Percentiles rank a stretch among this genome's conserved stretches.
Conservation (phyloP, 2,113 vertebrate genomes). For the Chelonoidis abingdonii region DNA sequence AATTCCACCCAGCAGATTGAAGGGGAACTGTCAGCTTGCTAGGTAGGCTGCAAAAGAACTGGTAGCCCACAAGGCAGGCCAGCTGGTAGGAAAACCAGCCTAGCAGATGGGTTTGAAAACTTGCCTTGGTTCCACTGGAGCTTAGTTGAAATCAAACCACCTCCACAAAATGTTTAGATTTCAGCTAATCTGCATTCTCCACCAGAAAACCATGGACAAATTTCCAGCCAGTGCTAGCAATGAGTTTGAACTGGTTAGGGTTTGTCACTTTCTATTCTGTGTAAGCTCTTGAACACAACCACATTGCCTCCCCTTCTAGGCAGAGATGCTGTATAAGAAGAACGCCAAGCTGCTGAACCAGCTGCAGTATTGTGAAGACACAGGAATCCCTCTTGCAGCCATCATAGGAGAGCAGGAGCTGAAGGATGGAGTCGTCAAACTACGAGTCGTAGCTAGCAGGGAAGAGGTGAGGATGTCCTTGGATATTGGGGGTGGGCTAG, state of each 20-base stretch:
- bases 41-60: neutral
- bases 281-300: neutral
- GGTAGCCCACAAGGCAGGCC: neutral
- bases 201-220: neutral
- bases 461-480: constrained; percentile 84
- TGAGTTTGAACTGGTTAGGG: neutral
- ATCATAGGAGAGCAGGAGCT: constrained; percentile 95
- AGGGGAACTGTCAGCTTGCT: neutral
- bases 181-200: neutral
- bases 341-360: constrained; percentile 94
- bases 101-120: neutral
- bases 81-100: neutral
- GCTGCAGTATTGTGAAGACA: constrained; percentile 92
- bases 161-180: neutral
- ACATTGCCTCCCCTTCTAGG: constrained; percentile 73
- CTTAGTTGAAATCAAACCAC: neutral
- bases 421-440: constrained; percentile 87
- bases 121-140: neutral
- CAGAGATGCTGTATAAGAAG: constrained; percentile 93
- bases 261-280: neutral
- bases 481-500: neutral
- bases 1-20: neutral
- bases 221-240: neutral
- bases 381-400: constrained; percentile 89
- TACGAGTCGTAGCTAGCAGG: constrained; percentile 86